Evolutionary conservation across 1,140 invertebrate genomes (phyloP).

Genomic region (Stegodyphus mimosarum): DNA sequence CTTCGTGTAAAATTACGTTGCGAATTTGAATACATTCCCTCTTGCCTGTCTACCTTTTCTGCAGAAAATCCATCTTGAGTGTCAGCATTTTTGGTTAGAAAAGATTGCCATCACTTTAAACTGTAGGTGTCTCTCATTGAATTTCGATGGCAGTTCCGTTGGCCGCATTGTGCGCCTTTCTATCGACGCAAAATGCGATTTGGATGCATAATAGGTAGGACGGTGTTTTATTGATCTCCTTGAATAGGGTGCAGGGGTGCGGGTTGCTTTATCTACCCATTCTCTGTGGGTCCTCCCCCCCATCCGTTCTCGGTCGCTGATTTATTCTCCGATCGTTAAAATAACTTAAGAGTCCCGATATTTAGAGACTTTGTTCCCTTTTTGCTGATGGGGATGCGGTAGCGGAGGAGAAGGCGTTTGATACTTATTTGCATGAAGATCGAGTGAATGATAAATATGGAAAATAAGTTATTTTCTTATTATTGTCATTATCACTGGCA

Average conservation of each 20-base stretch:
- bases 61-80: too few species aligned
- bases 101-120: too few species aligned
- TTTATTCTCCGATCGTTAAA: constrained; percentile 40
- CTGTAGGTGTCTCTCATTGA: too few species aligned
- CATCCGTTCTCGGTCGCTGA: neutral
- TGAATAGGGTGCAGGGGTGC: neutral
- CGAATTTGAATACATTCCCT: too few species aligned
- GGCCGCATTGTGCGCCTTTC: neutral
- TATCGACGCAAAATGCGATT: neutral
- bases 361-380: constrained; percentile 24
- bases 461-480: neutral
- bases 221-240: neutral
- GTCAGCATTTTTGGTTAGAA: too few species aligned
- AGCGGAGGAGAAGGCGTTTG: neutral
- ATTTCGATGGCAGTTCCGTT: too few species aligned
- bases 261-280: neutral
- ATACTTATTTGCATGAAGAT: constrained; percentile 25
- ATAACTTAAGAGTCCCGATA: constrained; percentile 8
- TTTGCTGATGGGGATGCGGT: neutral
- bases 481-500: constrained; percentile 13
- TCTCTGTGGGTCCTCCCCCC: neutral
- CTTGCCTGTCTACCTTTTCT: too few species aligned
- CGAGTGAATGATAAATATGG: constrained; percentile 24
- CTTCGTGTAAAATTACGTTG: too few species aligned
- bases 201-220: neutral